Evolutionary conservation across 2,797 vertebrate species (phyloP).

Genomic region (Meriones psammophilus): DNA sequence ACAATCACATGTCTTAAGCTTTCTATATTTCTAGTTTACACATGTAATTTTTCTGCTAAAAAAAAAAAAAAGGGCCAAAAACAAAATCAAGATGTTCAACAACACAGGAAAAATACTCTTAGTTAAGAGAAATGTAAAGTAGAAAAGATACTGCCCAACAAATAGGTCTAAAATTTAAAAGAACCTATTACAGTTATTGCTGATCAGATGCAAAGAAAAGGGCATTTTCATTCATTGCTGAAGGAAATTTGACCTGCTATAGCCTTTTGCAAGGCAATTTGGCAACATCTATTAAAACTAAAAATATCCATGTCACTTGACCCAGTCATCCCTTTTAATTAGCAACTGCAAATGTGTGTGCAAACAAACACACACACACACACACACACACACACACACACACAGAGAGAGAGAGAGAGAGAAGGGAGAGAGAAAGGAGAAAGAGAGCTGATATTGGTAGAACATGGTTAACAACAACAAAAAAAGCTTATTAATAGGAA

Average conservation of each 20-base stretch:
- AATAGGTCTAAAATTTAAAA: constrained; percentile 69
- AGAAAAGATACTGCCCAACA: constrained; percentile 56
- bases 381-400: background rate
- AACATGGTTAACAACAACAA: constrained; percentile 36
- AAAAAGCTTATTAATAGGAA: constrained; percentile 29
- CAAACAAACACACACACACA: background rate
- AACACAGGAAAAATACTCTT: constrained; percentile 66
- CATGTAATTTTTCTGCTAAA: constrained; percentile 59
- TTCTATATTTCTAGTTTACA: constrained; percentile 40
- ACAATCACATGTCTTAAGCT: constrained; percentile 16
- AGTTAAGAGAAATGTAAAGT: constrained; percentile 63
- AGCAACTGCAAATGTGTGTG: constrained; percentile 37
- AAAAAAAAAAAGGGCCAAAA: constrained; percentile 62
- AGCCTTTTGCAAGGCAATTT: constrained; percentile 69
- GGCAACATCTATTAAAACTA: constrained; percentile 75
- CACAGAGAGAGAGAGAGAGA: background rate
- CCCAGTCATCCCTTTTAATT: constrained; percentile 73
- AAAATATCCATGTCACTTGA: constrained; percentile 73
- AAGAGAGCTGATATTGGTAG: background rate
- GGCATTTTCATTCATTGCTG: constrained; percentile 59
- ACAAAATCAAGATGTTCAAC: constrained; percentile 60
- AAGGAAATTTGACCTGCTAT: constrained; percentile 73
- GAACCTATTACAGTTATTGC: constrained; percentile 20
- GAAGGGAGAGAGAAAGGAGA: background rate
- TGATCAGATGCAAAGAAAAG: constrained; percentile 66